A percentile compares a stretch with the other conserved stretches of the same genome.
These are phyloP conservation scores for Aurelia sp. DNA, from an alignment of 30 jellyfish, hydroid and myxozoan species.

Conservation along the genomic window DNA sequence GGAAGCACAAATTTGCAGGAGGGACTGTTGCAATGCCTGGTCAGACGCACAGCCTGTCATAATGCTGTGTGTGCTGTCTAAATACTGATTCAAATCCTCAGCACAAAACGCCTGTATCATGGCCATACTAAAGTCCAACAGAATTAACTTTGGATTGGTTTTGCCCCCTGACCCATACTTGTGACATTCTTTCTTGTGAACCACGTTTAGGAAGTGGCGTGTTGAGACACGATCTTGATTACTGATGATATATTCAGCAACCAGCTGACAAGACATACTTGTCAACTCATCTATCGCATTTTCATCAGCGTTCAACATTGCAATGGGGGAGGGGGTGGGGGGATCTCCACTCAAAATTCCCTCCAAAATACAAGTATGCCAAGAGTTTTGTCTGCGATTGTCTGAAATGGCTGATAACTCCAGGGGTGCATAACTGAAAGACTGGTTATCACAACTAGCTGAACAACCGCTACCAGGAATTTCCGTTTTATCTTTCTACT, in stretches of 20 bases:
- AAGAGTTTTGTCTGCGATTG: too few species aligned
- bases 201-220: background rate
- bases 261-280: too few species aligned
- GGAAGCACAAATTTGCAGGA: constrained; percentile 4
- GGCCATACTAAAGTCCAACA: constrained; percentile 28
- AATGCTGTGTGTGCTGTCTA: constrained; percentile 3
- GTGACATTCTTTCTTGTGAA: constrained; percentile 1
- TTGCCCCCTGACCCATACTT: background rate
- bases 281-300: too few species aligned
- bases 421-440: too few species aligned
- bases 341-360: too few species aligned
- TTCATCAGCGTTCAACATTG: too few species aligned
- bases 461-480: too few species aligned
- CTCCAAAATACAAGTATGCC: too few species aligned
- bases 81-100: background rate
- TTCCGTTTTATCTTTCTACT: too few species aligned
- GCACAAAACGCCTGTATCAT: constrained; percentile 20
- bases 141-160: constrained; percentile 20
- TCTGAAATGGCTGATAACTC: too few species aligned
- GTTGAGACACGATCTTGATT: constrained; percentile 13
- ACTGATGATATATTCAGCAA: background rate
- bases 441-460: too few species aligned
- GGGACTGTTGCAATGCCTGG: background rate
- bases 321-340: too few species aligned
- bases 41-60: background rate